phyloP scores from a whole-genome alignment of 2,797 vertebrate species.

The Propithecus perrieri region DNA sequence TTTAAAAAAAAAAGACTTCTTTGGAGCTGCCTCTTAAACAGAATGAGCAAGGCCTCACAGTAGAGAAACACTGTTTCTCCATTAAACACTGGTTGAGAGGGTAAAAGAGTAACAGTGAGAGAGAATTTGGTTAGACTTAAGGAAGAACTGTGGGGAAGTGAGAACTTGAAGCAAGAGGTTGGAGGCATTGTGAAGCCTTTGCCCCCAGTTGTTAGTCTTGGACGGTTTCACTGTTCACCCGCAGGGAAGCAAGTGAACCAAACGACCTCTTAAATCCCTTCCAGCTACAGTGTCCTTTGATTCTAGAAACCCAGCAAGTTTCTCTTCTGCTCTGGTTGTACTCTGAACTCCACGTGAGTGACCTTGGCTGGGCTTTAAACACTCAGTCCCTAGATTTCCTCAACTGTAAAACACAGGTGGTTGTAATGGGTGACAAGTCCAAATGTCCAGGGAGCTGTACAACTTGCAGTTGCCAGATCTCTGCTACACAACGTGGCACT shows the following conservation, averaged over 20 bases:
- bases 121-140: neutral
- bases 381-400: neutral
- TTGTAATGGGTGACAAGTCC: neutral
- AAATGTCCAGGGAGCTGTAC: neutral
- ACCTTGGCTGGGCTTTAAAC: constrained; percentile 15
- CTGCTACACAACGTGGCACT: neutral
- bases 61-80: neutral
- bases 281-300: constrained; percentile 39
- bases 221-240: neutral
- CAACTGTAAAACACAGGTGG: neutral
- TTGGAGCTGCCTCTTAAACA: neutral
- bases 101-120: neutral
- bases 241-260: neutral
- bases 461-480: neutral
- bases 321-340: constrained; percentile 27
- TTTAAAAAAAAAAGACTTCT: neutral
- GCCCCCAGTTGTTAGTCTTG: neutral
- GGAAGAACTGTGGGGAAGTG: neutral
- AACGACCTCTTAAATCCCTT: constrained; percentile 15
- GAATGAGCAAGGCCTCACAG: neutral
- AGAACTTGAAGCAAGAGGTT: neutral
- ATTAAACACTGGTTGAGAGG: neutral
- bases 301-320: constrained; percentile 8
- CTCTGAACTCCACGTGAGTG: constrained; percentile 11
- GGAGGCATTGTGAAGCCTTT: neutral